These are phyloP conservation scores for Hassar affinis DNA, from an alignment of 2,113 vertebrate genomes.

Conservation along the genomic window DNA sequence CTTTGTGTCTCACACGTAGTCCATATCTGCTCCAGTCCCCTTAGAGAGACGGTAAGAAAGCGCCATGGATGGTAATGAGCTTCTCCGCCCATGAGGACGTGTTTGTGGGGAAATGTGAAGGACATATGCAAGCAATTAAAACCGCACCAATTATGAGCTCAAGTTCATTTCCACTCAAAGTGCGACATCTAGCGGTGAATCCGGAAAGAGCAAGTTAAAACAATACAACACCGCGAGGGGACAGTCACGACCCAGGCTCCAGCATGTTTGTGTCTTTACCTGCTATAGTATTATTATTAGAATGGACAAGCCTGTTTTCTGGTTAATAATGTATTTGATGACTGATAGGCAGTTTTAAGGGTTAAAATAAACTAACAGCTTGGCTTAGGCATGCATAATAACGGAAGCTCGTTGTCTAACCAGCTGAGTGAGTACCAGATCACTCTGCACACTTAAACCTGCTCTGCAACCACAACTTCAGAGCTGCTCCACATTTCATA, in stretches of 20 bases:
- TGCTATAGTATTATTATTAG: too few species aligned
- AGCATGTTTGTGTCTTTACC: too few species aligned
- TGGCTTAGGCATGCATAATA: neutral
- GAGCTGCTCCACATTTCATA: neutral
- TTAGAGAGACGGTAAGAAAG: neutral
- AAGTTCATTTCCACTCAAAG: neutral
- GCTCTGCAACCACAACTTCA: neutral
- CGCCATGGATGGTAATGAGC: slow-evolving; percentile 1
- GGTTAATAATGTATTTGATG: too few species aligned
- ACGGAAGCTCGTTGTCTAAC: neutral
- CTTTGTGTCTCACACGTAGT: neutral
- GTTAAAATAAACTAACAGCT: neutral
- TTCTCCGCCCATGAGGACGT: slow-evolving; percentile 12
- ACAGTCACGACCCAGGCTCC: too few species aligned
- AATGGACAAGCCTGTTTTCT: too few species aligned
- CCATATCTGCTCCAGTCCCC: neutral
- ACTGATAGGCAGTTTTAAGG: too few species aligned
- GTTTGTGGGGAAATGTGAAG: neutral
- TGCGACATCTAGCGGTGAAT: slow-evolving; percentile 28
- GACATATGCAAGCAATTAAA: slow-evolving; percentile 48
- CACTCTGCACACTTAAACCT: neutral
- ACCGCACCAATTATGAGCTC: slow-evolving; percentile 9
- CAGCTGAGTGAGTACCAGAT: neutral
- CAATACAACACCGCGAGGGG: too few species aligned
- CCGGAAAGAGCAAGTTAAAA: neutral